Evolutionary conservation across 2,113 vertebrate species (phyloP), one percentile per base, ranked within the genome.

Genomic region (Plotosus lineatus): DNA sequence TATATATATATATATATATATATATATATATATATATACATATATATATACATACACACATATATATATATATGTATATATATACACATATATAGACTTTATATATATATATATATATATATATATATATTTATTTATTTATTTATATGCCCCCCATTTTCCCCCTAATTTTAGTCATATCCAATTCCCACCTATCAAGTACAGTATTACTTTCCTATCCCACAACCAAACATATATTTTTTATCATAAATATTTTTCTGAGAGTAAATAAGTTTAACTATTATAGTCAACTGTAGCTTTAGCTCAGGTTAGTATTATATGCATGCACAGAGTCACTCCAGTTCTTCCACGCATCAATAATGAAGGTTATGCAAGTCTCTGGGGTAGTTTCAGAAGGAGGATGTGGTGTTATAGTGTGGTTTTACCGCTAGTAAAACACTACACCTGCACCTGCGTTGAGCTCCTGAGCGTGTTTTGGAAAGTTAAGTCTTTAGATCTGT

Each of bases 371-470:
- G 58, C 80, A 66, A 51, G 86, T 85, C 88, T 88, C 88, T 84
- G 81, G 77, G 85, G 82, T 82, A 31, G 31, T 38, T 26, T 38
- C 50, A 78, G 61, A 61, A 81, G 75, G 76, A 84, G 92, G 91
- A 92, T 91, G 87, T 79, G 50, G 84, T 86, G 87, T 83, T 74
- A 72, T 83, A 19, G 50, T 91, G 92, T 89, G 92, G 92, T 92
- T 92, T 90, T 80, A 83, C 80, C 38, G 46, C 50, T 65, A 83
- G 42, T 51, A 65, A 89, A 85, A 85, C 84, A 85, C 38, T 79
- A 87, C 91, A 90, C 86, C 89, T 91, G 92, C 86, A 85, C 73
- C 72, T 86, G 78, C 78, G 26, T 71, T 79, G 60, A 26, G 46
- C 66, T 78, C 53, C 12, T 40, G 55, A n/a, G 42, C 83, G 68